Evolutionary conservation across 2,113 vertebrate species (phyloP).

Genomic region (Caretta caretta): DNA sequence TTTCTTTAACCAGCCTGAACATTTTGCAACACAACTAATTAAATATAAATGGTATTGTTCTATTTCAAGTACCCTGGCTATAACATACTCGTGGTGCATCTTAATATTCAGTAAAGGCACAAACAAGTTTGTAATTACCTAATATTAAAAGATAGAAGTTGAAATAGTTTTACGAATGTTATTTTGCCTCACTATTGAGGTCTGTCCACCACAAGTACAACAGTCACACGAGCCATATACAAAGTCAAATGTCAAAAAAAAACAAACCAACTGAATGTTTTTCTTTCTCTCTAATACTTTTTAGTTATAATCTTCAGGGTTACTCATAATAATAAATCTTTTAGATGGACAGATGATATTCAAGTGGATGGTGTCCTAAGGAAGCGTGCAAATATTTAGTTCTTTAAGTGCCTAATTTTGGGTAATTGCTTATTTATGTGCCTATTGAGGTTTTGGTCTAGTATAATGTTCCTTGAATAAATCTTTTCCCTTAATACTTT

Average conservation of each 20-base stretch:
- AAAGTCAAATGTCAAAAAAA: background rate
- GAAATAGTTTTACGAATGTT: too few relatives aligned
- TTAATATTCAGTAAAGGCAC: background rate
- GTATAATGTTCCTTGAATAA: background rate
- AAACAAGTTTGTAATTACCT: background rate
- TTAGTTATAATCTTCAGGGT: background rate
- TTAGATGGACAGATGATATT: background rate
- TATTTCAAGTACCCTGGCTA: background rate
- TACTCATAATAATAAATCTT: background rate
- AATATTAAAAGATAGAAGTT: background rate
- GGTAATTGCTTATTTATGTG: background rate
- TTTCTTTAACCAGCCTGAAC: too few relatives aligned
- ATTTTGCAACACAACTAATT: too few relatives aligned
- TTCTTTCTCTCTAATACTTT: fast-evolving
- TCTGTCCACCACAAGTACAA: background rate
- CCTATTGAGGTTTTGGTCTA: background rate
- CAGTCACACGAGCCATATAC: background rate
- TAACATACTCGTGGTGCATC: background rate
- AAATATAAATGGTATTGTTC: too few relatives aligned
- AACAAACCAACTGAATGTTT: background rate
- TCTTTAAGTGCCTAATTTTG: background rate
- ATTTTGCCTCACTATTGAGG: background rate
- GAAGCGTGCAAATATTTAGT: background rate
- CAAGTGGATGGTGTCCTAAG: background rate
- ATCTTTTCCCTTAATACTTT: background rate